phyloP scores from a whole-genome alignment of 2,888 invertebrate species.

The Caenorhabditis auriculariae region DNA sequence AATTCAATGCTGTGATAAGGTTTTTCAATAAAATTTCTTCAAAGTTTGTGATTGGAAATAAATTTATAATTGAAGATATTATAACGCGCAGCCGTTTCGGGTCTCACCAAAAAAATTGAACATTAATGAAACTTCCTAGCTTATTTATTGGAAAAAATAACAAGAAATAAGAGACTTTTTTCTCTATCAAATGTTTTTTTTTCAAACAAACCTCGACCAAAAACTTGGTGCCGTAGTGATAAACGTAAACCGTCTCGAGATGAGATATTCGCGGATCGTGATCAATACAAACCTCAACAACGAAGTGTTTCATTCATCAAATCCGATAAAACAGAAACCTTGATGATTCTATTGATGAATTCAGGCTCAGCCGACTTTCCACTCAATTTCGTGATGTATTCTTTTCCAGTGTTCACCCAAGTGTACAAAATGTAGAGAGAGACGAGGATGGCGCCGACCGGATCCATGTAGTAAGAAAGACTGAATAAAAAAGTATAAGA shows the following conservation, averaged over 20 bases:
- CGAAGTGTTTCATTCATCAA: neutral
- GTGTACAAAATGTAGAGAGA: slow-evolving; percentile 66
- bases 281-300: slow-evolving; percentile 55
- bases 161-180: neutral
- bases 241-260: slow-evolving; percentile 68
- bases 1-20: no score
- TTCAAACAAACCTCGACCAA: slow-evolving; percentile 61
- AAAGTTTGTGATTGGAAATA: no score
- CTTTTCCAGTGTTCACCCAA: slow-evolving; percentile 65
- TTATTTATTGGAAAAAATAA: neutral
- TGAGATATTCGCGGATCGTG: slow-evolving; percentile 58
- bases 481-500: no score
- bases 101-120: neutral
- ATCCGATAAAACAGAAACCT: slow-evolving; percentile 27
- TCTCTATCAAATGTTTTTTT: neutral
- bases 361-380: slow-evolving; percentile 60
- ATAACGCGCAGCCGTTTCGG: no score
- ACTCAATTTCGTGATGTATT: slow-evolving; percentile 60
- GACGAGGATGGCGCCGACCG: slow-evolving; percentile 67
- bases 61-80: no score
- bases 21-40: no score
- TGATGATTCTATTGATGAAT: slow-evolving; percentile 63
- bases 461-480: slow-evolving; percentile 66
- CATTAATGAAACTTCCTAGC: neutral
- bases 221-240: slow-evolving; percentile 67